Percentiles rank a stretch among this genome's conserved stretches.
phyloP scores from a whole-genome alignment of 2,113 vertebrate species.

The Rhinopithecus roxellana region DNA sequence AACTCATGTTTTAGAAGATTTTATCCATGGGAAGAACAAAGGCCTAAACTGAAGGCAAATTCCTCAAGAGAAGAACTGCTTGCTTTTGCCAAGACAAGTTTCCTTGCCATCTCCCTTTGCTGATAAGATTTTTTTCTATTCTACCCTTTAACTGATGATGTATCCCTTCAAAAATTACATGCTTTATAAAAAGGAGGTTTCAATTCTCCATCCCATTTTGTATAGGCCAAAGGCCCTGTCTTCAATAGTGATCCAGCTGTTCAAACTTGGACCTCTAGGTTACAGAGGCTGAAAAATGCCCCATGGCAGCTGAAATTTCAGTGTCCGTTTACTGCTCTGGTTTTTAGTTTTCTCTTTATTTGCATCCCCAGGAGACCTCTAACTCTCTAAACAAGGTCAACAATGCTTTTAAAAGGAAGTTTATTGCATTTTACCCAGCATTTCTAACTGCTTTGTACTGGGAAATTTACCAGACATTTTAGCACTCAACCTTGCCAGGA shows the following conservation, averaged over 20 bases:
- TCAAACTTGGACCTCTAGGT: neutral
- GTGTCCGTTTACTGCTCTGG: neutral
- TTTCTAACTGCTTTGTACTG: constrained; percentile 1
- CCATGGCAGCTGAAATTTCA: neutral
- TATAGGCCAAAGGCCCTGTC: neutral
- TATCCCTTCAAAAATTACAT: neutral
- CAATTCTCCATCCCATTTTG: neutral
- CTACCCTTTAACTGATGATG: neutral
- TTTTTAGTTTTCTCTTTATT: constrained; percentile 39
- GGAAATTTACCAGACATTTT: constrained; percentile 41
- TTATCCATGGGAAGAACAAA: neutral
- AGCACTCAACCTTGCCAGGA: neutral
- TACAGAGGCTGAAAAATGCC: neutral
- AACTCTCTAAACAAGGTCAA: constrained; percentile 51
- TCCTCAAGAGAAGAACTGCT: neutral
- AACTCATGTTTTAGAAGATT: neutral
- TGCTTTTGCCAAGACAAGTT: neutral
- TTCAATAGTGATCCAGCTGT: neutral
- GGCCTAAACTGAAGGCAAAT: neutral
- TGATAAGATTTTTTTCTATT: neutral
- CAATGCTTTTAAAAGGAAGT: constrained; percentile 46
- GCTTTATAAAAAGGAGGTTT: neutral
- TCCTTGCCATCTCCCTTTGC: neutral
- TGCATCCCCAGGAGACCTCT: constrained; percentile 14
- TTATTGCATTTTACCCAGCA: constrained; percentile 42